Evolutionary conservation across 2,888 invertebrate species (phyloP), one percentile per base, ranked within the genome.

Genomic region (Lithophane socia): DNA sequence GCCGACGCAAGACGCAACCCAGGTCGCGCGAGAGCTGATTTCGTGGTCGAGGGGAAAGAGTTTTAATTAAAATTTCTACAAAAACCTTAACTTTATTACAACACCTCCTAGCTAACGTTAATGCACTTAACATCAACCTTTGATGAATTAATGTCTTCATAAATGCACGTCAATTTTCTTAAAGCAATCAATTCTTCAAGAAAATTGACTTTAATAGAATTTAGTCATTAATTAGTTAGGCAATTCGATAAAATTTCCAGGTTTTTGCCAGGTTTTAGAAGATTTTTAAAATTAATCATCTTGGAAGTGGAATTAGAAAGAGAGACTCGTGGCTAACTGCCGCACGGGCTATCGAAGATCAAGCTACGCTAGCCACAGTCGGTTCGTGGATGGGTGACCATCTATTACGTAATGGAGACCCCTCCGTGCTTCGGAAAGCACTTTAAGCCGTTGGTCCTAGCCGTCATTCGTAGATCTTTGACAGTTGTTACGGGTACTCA

Each of bases 101-200:
- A 58, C 10, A 18, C 37, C 52, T 66, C n/a, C 21, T n/a, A 24
- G 68, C 37, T n/a, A 61, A 7, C 37, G 10, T 63, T 52, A 72
- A 71, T 61, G 18, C 44, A 24, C 3, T 73, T 66, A 64, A 24
- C 64, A 63, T 61, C 73, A 42, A 73, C 61, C 67, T 77, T 83
- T 67, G n/a, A 61, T 42, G n/a, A 69, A 49, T 56, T 69, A 64
- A 58, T 75, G 64, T 67, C 67, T 73, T 67, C 54, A 47, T 73
- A 73, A 78, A 74, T 37, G 63, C 54, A 64, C 74, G 58, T 73
- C 10, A 84, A 75, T 83, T 79, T 86, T 61, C 63, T 64, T 75
- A 76, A 84, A 63, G 61, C 72, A 80, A 70, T 84, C 12, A 2
- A 13, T 58, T 73, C 42, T 71, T 52, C 21, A 56, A 24, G 29